Evolutionary conservation across 2,113 vertebrate species (phyloP).

Genomic region (Phrynosoma platyrhinos): DNA sequence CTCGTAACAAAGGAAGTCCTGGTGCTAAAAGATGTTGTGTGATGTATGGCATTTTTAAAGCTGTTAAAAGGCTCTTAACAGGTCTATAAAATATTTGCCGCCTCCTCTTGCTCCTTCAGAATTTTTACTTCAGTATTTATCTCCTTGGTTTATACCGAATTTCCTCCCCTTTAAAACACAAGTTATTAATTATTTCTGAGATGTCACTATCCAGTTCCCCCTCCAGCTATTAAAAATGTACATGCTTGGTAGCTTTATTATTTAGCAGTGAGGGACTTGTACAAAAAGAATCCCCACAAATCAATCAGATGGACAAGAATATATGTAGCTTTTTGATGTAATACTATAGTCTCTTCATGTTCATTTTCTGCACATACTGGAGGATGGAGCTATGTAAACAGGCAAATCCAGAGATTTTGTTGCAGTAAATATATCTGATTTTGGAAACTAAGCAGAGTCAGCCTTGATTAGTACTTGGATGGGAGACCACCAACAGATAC

Average conservation of each 20-base stretch:
- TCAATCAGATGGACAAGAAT: conserved; percentile 64
- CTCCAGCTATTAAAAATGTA: conserved; percentile 68
- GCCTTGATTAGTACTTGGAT: too few species aligned
- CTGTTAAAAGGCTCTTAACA: conserved; percentile 77
- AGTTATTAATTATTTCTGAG: conserved; percentile 74
- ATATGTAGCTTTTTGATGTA: conserved; percentile 40
- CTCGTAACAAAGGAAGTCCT: conserved; percentile 62
- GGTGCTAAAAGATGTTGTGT: conserved; percentile 70
- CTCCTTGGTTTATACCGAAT: conserved; percentile 65
- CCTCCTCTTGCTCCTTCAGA: conserved; percentile 69
- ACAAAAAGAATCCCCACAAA: conserved; percentile 57
- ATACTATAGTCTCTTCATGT: conserved; percentile 57
- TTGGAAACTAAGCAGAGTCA: too few species aligned
- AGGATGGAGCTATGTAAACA: conserved; percentile 41
- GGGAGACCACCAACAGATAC: too few species aligned
- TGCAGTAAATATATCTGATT: conserved; percentile 41
- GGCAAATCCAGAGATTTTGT: conserved; percentile 50
- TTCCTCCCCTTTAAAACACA: conserved; percentile 69
- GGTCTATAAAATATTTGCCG: conserved; percentile 73
- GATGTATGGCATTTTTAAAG: conserved; percentile 69
- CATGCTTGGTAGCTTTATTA: conserved; percentile 69
- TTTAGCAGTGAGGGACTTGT: conserved; percentile 56
- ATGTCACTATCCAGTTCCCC: conserved; percentile 64
- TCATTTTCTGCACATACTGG: conserved; percentile 61
- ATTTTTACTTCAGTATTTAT: conserved; percentile 75